These are phyloP conservation scores for Drosophila teissieri DNA, from an alignment of 1,140 invertebrate genomes.

Conservation along the genomic window DNA sequence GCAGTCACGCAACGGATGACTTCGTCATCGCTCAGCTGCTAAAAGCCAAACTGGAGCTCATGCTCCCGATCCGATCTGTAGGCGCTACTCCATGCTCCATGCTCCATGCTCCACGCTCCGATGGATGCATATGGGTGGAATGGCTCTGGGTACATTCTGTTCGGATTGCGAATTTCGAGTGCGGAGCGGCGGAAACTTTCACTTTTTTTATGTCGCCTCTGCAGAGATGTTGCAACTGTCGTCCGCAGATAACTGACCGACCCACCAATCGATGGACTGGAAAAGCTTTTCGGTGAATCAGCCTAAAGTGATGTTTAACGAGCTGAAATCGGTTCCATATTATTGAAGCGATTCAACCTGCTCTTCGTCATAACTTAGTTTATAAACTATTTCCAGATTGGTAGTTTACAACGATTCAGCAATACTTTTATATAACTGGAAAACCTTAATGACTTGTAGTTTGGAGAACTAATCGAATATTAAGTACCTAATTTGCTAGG, in stretches of 20 bases:
- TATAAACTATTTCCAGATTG: too few relatives aligned
- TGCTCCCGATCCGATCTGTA: conserved; percentile 22
- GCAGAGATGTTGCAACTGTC: conserved; percentile 56
- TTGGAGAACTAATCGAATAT: neutral
- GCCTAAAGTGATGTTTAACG: conserved; percentile 21
- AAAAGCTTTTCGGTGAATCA: conserved; percentile 55
- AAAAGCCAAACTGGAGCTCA: conserved; percentile 33
- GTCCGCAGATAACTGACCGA: conserved; percentile 12
- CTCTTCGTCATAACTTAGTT: too few relatives aligned
- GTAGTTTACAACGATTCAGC: too few relatives aligned
- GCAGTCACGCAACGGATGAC: conserved; percentile 62
- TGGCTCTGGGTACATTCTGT: conserved; percentile 43
- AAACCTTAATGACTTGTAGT: neutral
- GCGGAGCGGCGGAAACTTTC: conserved; percentile 65
- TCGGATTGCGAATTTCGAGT: conserved; percentile 71
- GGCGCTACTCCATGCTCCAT: conserved; percentile 57
- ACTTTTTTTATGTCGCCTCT: conserved; percentile 49
- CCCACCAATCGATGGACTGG: conserved; percentile 10
- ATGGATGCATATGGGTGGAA: conserved; percentile 39
- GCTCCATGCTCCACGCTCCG: conserved; percentile 60
- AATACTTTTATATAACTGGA: neutral
- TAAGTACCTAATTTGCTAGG: conserved; percentile 20
- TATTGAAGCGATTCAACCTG: neutral
- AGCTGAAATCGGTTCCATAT: neutral
- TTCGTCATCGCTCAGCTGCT: conserved; percentile 62